Evolutionary conservation across 2,797 vertebrate species (phyloP).

Genomic region (Pseudochirops cupreus): DNA sequence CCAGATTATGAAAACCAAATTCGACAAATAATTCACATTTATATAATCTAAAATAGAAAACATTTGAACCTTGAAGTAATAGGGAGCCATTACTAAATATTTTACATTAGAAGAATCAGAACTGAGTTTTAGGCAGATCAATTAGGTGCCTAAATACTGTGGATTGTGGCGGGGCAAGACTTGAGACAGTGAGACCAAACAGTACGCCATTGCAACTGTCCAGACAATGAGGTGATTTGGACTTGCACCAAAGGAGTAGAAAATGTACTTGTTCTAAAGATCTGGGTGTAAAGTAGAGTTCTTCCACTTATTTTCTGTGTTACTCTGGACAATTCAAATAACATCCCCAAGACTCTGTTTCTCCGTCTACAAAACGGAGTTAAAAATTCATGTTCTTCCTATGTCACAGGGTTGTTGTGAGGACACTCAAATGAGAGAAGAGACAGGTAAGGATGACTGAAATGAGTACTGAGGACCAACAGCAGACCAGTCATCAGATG

Average conservation of each 20-base stretch:
- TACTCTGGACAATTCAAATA: neutral
- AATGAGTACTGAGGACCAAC: neutral
- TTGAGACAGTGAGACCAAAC: neutral
- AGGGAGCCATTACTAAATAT: neutral
- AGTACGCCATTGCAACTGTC: neutral
- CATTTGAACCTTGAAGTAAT: neutral
- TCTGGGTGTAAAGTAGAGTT: neutral
- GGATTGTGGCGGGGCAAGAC: neutral
- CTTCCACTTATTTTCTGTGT: neutral
- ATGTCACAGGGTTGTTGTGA: neutral
- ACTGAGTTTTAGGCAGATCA: neutral
- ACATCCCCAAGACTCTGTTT: neutral
- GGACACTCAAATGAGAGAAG: neutral
- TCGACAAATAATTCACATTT: neutral
- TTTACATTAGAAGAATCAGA: neutral
- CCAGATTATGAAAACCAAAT: neutral
- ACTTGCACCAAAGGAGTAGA: neutral
- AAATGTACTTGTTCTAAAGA: neutral
- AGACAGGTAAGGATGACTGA: neutral
- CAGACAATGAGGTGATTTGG: neutral
- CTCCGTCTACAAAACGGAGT: neutral
- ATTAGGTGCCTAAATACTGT: neutral
- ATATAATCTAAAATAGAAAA: neutral
- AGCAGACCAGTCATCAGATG: slow-evolving; percentile 43
- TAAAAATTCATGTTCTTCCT: neutral